A percentile compares a stretch with the other conserved stretches of the same genome.
Evolutionary conservation across 2,113 vertebrate species (phyloP).

Genomic region (Burhinus bistriatus): DNA sequence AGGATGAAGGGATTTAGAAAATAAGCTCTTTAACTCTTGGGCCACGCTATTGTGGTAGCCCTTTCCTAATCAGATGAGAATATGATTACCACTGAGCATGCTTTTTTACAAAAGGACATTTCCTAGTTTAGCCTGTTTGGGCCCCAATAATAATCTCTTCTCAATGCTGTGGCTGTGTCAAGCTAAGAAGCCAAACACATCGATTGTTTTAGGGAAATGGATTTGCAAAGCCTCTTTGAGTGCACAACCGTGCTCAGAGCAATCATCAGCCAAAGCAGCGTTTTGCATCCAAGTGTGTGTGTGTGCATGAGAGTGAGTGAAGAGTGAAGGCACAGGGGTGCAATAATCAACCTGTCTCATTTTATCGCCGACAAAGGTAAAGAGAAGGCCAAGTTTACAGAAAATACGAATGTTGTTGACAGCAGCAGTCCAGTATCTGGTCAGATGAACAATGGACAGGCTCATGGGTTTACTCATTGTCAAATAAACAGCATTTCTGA

Average conservation of each 20-base stretch:
- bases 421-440: not conserved
- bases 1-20: conserved; percentile 87
- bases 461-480: not conserved
- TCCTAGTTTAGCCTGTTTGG: not conserved
- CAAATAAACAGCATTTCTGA: not conserved
- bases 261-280: not conserved
- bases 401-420: not conserved
- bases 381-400: not conserved
- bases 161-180: not conserved
- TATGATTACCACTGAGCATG: not conserved
- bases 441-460: not conserved
- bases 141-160: not conserved
- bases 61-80: conserved; percentile 48
- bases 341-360: not conserved
- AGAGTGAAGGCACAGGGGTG: not conserved
- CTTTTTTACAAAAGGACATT: not conserved
- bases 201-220: not conserved
- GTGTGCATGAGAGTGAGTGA: not conserved
- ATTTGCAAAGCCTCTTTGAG: not conserved
- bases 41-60: conserved; percentile 62
- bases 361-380: not conserved
- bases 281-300: not conserved
- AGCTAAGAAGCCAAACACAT: not conserved
- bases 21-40: conserved; percentile 82
- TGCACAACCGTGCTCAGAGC: not conserved